Evolutionary conservation across 1,140 invertebrate species (phyloP).

Genomic region (Orius laevigatus): DNA sequence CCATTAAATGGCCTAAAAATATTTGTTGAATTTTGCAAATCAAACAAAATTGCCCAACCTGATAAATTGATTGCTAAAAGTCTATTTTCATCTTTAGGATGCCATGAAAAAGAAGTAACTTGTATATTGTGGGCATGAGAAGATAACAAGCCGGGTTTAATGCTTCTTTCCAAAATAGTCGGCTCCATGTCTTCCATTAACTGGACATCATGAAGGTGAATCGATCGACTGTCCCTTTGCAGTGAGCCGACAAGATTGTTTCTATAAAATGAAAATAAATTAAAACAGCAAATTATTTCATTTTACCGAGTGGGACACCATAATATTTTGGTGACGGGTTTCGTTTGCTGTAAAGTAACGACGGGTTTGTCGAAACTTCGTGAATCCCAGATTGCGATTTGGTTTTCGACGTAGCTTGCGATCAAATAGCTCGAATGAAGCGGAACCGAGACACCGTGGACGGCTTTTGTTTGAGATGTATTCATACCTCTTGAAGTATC

Average conservation of each 20-base stretch:
- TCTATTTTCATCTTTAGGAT: conserved; percentile 58
- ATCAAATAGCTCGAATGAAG: conserved; percentile 57
- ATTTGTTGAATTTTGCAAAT: neutral
- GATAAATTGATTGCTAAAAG: conserved; percentile 47
- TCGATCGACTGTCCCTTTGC: conserved; percentile 44
- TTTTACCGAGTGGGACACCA: conserved; percentile 79
- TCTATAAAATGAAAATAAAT: conserved; percentile 30
- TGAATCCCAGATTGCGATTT: conserved; percentile 74
- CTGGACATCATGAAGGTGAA: conserved; percentile 69
- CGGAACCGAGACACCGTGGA: conserved; percentile 64
- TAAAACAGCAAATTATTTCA: conserved; percentile 9
- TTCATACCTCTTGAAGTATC: conserved; percentile 54
- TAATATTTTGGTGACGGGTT: conserved; percentile 53
- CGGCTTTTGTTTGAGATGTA: conserved; percentile 61
- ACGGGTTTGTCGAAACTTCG: conserved; percentile 74
- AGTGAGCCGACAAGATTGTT: conserved; percentile 57
- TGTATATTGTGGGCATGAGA: conserved; percentile 22
- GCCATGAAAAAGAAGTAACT: conserved; percentile 66
- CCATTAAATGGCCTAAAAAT: conserved; percentile 38
- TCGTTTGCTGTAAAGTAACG: conserved; percentile 47
- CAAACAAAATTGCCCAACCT: conserved; percentile 31
- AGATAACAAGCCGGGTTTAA: conserved; percentile 31
- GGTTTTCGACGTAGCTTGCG: conserved; percentile 66
- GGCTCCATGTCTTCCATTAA: conserved; percentile 56
- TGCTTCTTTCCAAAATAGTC: conserved; percentile 53